Base-by-base conservation (phyloP, 2,113 vertebrate species). In the Salvelinus alpinus region DNA sequence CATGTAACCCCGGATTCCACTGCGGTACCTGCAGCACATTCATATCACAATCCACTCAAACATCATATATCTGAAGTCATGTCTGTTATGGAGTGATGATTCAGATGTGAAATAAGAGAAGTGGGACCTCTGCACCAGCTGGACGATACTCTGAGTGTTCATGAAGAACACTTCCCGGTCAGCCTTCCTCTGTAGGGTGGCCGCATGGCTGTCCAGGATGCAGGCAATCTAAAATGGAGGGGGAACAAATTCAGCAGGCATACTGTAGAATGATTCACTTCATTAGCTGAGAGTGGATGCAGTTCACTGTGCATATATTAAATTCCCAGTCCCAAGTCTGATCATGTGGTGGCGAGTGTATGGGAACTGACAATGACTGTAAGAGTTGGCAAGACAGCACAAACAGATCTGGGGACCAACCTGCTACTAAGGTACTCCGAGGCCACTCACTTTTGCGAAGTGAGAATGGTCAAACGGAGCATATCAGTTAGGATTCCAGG, bases 151-250 rank as follows among this genome's bases (percentile, higher is more conserved):
- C 91, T 99, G 98, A 0, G 97, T 99, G 89, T 99, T 98, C 93
- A 99, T 98, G 91, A 99, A 99, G 94, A 99, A 99, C 72, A 96
- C 95, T 74, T 99, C 98, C 0, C 98, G 89, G 75, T 99, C 98
- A 0, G 95, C 90, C 84, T 99, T 99, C 72, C 95, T 95, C 87
- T 98, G 98, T 67, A 99, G 88, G 0, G 93, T 99, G 71, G 98
- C 98, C 0, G 96, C 97, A 0, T 99, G 95, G 79, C 96, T 95
- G 90, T 99, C 98, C 84, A 99, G 92, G 79, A 97, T 94, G 1
- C 83, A 97, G 82, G 98, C 98, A 0, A 99, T 98, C 98, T 99
- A 79, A 25, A 87, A 60, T 1, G 27, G n/a, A 44, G 38, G 38
- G 38, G 38, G 38, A 65, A 47, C 51, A 20, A 68, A 68, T 44